phyloP scores from a whole-genome alignment of 2,888 invertebrate genomes.

The Conus canariensis region DNA sequence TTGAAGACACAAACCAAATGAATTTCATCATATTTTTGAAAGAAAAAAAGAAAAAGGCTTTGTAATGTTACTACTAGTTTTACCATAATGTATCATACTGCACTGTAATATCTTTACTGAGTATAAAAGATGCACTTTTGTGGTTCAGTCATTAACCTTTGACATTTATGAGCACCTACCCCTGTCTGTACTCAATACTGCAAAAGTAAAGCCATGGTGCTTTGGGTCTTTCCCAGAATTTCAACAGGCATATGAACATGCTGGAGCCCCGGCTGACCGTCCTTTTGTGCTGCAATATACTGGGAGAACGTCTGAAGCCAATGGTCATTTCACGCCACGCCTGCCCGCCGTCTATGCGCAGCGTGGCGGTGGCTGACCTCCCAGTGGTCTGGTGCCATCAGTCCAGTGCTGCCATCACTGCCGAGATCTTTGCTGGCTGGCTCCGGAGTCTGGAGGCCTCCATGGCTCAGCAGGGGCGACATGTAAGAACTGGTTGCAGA shows the following conservation, averaged over 20 bases:
- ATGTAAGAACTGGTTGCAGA: conserved; percentile 15
- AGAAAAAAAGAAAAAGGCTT: too few relatives aligned
- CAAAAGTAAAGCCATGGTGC: too few relatives aligned
- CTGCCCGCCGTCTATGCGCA: conserved; percentile 19
- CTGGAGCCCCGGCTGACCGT: conserved; percentile 45
- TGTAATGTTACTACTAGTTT: too few relatives aligned
- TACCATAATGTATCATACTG: too few relatives aligned
- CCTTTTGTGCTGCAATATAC: conserved; percentile 47
- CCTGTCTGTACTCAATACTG: too few relatives aligned
- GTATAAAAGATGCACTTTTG: too few relatives aligned
- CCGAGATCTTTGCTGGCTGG: conserved; percentile 48
- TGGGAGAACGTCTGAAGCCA: conserved; percentile 49
- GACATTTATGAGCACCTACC: too few relatives aligned
- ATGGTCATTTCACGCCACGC: conserved; percentile 38
- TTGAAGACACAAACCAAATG: too few relatives aligned
- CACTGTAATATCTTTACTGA: too few relatives aligned
- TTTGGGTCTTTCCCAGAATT: conserved; percentile 24
- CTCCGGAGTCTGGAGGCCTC: conserved; percentile 43
- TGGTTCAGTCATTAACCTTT: too few relatives aligned
- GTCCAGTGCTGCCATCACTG: conserved; percentile 44
- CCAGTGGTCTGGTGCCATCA: conserved; percentile 46
- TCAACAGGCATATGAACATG: conserved; percentile 39
- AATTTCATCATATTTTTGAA: too few relatives aligned
- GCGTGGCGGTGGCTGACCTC: conserved; percentile 27
- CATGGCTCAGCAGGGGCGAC: conserved; percentile 47